Conservation (phyloP, 2,797 vertebrate species). For the Lagodon rhomboides region DNA sequence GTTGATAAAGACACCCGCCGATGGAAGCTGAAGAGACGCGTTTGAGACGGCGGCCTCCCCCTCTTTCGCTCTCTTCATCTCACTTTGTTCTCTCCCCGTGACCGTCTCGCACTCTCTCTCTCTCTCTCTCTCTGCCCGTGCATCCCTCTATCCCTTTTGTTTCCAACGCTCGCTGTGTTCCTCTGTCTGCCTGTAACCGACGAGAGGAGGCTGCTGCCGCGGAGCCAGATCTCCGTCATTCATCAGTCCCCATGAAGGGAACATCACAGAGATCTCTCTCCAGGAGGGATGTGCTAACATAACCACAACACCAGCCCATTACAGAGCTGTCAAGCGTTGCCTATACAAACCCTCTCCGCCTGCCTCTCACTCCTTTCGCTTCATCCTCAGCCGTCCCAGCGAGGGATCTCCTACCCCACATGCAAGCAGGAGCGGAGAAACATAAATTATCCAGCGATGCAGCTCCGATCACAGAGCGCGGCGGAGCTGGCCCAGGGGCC, state of each 20-base stretch:
- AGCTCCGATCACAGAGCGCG: constrained; percentile 54
- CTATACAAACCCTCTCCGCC: constrained; percentile 39
- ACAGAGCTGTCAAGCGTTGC: constrained; percentile 59
- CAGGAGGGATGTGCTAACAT: constrained; percentile 69
- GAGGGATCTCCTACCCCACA: constrained; percentile 37
- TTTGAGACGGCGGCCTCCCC: constrained; percentile 46
- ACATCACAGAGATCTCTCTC: constrained; percentile 70
- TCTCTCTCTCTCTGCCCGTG: constrained; percentile 15
- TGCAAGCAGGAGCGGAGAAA: constrained; percentile 38
- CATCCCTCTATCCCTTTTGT: constrained; percentile 51
- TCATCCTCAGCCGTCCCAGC: constrained; percentile 39
- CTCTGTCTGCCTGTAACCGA: constrained; percentile 51
- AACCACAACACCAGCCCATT: constrained; percentile 67
- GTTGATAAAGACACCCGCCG: constrained; percentile 71
- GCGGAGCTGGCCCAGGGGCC: constrained; percentile 29
- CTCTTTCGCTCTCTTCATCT: constrained; percentile 31
- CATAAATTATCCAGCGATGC: constrained; percentile 52
- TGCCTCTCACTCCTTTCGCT: constrained; percentile 41
- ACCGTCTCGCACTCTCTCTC: constrained; percentile 46
- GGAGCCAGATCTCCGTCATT: constrained; percentile 63
- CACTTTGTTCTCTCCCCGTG: constrained; percentile 46
- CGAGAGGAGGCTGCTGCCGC: constrained; percentile 48
- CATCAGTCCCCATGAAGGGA: constrained; percentile 67
- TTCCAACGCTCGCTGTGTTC: constrained; percentile 57
- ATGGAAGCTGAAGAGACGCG: constrained; percentile 54